A percentile compares a stretch with the other conserved stretches of the same genome.
Evolutionary conservation across 2,888 invertebrate genomes (phyloP).

Genomic region (Watsonalla cultraria): DNA sequence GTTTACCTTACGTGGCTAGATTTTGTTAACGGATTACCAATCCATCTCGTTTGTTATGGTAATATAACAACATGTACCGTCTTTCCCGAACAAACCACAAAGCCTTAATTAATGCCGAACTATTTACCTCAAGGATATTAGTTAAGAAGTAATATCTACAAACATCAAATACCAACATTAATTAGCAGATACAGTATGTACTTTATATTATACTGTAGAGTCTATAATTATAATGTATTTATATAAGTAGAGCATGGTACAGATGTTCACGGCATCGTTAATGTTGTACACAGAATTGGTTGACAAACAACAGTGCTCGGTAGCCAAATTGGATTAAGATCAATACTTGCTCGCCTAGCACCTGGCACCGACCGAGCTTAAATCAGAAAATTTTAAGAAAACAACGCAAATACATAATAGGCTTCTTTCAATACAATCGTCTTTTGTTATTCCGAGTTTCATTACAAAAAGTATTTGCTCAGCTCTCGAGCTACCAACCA

Average conservation of each 20-base stretch:
- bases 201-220: too few species aligned
- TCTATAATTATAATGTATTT: not conserved
- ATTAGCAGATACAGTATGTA: not conserved
- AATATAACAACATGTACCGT: too few species aligned
- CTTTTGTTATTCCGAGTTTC: not conserved
- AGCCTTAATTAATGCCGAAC: not conserved
- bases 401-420: not conserved
- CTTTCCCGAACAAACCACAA: too few species aligned
- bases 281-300: not conserved
- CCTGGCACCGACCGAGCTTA: slow-evolving; percentile 2
- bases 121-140: not conserved
- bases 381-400: not conserved
- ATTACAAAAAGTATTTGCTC: not conserved
- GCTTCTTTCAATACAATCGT: not conserved
- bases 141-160: not conserved
- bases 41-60: too few species aligned
- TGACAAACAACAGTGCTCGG: slow-evolving; percentile 4
- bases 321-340: slow-evolving; percentile 18
- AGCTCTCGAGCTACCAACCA: too few species aligned
- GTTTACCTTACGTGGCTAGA: too few species aligned
- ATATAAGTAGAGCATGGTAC: not conserved
- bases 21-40: too few species aligned
- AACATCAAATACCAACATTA: not conserved
- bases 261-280: not conserved
- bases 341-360: slow-evolving; percentile 15